Conservation (phyloP, 2,888 invertebrate species). For the Augiades crinisus region DNA sequence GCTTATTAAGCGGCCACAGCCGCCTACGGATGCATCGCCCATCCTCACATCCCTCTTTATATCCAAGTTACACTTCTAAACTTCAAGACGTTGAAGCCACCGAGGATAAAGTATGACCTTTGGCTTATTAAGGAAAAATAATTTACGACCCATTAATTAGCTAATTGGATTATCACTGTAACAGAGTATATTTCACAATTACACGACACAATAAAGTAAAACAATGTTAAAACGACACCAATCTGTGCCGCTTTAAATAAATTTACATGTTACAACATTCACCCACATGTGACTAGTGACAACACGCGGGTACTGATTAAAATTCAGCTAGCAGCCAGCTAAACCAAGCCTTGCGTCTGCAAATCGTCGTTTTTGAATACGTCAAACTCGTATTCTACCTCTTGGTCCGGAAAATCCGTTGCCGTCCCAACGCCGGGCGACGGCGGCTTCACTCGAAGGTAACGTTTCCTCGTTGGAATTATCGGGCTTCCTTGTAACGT, state of each 20-base stretch:
- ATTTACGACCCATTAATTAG: too few species aligned
- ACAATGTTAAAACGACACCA: too few species aligned
- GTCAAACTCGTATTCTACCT: conserved; percentile 16
- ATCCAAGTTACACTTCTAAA: too few species aligned
- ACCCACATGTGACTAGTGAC: background rate
- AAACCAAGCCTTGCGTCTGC: conserved; percentile 1
- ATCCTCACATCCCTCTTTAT: too few species aligned
- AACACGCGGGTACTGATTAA: conserved; percentile 5
- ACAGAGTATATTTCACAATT: too few species aligned
- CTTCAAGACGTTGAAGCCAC: too few species aligned
- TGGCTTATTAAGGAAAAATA: too few species aligned
- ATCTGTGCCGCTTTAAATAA: background rate
- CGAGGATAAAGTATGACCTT: too few species aligned
- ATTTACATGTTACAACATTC: background rate
- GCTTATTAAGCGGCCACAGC: too few species aligned
- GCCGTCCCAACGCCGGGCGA: background rate
- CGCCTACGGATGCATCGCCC: too few species aligned
- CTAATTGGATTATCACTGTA: too few species aligned
- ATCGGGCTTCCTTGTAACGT: conserved; percentile 3
- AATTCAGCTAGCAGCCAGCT: conserved; percentile 9
- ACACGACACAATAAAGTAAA: too few species aligned
- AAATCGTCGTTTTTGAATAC: conserved; percentile 4
- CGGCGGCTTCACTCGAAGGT: background rate
- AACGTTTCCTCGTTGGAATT: background rate
- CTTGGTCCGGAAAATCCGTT: background rate